Conservation (phyloP, 2,113 vertebrate genomes). For the Pungitius pungitius region DNA sequence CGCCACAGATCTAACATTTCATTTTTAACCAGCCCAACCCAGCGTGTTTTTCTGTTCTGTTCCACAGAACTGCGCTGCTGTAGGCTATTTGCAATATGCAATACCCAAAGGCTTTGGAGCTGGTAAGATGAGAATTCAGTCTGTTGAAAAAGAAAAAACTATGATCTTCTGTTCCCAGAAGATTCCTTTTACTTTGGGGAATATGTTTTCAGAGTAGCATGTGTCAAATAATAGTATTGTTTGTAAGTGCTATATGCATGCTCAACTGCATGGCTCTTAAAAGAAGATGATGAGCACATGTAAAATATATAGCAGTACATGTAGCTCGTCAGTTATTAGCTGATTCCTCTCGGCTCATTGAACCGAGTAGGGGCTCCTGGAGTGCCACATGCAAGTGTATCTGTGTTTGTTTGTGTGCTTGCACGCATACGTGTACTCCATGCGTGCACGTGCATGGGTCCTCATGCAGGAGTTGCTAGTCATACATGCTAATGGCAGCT, state of each 20-base stretch:
- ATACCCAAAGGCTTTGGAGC: constrained; percentile 74
- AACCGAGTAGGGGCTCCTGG: too few relatives aligned
- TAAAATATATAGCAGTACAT: constrained; percentile 38
- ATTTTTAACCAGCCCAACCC: constrained; percentile 69
- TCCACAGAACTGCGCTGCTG: constrained; percentile 64
- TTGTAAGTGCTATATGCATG: constrained; percentile 49
- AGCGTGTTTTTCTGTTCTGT: constrained; percentile 50
- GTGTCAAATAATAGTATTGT: constrained; percentile 66
- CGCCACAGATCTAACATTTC: constrained; percentile 66
- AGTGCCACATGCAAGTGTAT: constrained; percentile 14
- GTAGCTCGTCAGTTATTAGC: constrained; percentile 34
- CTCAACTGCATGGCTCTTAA: constrained; percentile 45
- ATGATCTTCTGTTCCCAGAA: constrained; percentile 67
- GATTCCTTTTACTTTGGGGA: constrained; percentile 68
- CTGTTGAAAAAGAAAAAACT: constrained; percentile 61
- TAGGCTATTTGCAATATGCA: constrained; percentile 75
- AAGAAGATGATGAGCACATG: constrained; percentile 17
- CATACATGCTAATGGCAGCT: constrained; percentile 68
- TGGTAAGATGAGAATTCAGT: constrained; percentile 60
- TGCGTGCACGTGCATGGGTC: not conserved
- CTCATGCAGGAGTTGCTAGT: constrained; percentile 55
- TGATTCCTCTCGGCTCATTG: constrained; percentile 24
- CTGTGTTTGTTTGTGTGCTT: constrained; percentile 27
- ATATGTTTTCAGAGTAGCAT: constrained; percentile 58
- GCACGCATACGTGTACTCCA: constrained; percentile 17